Evolutionary conservation across 2,888 invertebrate genomes (phyloP), one percentile per base, ranked within the genome.

Genomic region (Laspeyria flexula): DNA sequence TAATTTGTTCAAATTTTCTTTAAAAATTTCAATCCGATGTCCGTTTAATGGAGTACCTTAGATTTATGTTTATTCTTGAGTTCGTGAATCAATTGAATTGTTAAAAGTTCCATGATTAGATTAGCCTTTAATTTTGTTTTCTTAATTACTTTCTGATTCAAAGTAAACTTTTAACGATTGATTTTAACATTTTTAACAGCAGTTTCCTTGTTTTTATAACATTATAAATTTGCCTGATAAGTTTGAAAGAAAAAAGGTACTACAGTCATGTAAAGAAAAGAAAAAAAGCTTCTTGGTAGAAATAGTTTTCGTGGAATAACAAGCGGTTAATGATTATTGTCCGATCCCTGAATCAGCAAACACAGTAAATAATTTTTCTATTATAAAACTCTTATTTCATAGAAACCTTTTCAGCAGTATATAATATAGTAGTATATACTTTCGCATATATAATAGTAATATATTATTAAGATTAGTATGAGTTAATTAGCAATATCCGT

Each of bases 1-100:
- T 86, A 90, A 90, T 90, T 90, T 85, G 86, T 87, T 79, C 74
- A 83, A 88, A 82, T 86, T 86, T 86, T 86, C 86, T 86, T 86
- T 82, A 77, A 79, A 85, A 87, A 78, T 81, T 84, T 77, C 67
- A 74, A 65, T 56, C 79, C 83, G 61, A 81, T 86, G 86, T 86
- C 79, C 86, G 81, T 78, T 85, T 89, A 87, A 88, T 88, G 81
- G 86, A 90, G 86, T 85, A 74, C 82, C 73, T 67, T 42, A 16
- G 64, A 60, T 67, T 83, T 79, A 77, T 87, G 81, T 90, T 90
- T 85, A 85, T 85, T 88, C 77, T 84, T 7, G 80, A 86, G 77
- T 84, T 81, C 62, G 58, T 62, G 70, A 87, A 83, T 79, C 73
- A 75, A 88, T 85, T 83, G 76, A 72, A 79, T 78, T 79, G 75